Base-by-base conservation (phyloP, 2,888 invertebrate species). In the Nymphalis urticae region DNA sequence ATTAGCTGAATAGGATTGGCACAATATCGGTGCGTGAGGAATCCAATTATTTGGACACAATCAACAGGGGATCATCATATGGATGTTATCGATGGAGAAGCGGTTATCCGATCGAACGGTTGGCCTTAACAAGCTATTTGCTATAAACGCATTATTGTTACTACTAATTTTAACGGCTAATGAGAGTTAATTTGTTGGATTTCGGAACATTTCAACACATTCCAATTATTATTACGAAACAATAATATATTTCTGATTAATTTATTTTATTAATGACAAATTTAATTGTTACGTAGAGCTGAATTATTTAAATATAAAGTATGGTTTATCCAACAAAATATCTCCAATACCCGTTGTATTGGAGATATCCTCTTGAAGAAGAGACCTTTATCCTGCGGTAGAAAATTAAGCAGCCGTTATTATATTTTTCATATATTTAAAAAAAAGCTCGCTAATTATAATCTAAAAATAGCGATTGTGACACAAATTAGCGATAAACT, bases 1-100 rank as follows among this genome's bases (percentile, higher is more conserved):
- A 71, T 66, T 64, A 69, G 66, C 48, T 66, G 71, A 64, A 68
- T 67, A 66, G 66, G 62, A 70, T 72, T 71, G 71, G 67, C 59
- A 58, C 65, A 42, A 66, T 63, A 69, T 58, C 59, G 69, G 73
- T 68, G 74, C 75, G 76, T 74, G 80, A 79, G 80, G 77, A 83
- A 87, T 88, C 87, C 88, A 89, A 88, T 89, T 89, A 89, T 87
- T 80, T 83, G 84, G 82, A 81, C 83, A 85, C 86, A 85, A 87
- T 88, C 85, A 86, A 86, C 81, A 80, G 75, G 77, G 80, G 80
- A 83, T 84, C 81, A 85, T 80, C 72, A 71, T 69, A 70, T 71
- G 62, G 72, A 73, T 72, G 76, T 72, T 73, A 73, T 72, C 73
- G 72, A 71, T 66, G 69, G 72, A 69, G 70, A 66, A 73, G 48